Base-by-base conservation (phyloP, 2,113 vertebrate species). In the Oncorhynchus nerka region DNA sequence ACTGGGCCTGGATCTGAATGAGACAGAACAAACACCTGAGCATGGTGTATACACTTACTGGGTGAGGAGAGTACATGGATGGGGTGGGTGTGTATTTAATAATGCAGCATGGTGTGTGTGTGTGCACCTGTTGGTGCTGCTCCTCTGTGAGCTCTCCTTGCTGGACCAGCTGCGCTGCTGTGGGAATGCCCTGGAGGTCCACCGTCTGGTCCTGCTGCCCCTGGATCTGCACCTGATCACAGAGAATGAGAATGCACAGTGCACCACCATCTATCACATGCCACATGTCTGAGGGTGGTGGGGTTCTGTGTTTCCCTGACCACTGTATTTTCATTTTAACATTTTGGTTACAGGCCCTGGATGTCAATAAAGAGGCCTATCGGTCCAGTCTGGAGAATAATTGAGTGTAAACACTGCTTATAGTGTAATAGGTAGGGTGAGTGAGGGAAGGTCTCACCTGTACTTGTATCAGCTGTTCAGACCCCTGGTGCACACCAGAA, bases 391-490 rank as follows among this genome's bases (percentile, higher is more conserved):
- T 45, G 39, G 39, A 45, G 9, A 45, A 45, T 45, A 45, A 45
- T 12, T 45, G 8, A 45, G 39, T 45, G 39, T 9, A 45, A 45
- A 45, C 39, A 15, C 5, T 26, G 11, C 26, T 28, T 67, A 13
- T 71, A 92, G 91, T 99, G 97, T 66, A 98, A 96, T 90, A 98
- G 97, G 16, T 55, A 15, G 59, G 5, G 59, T 62, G 59, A 16
- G n/a, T 62, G n/a, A 9, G 59, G 19, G 59, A n/a, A 34, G 15
- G 28, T 32, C 67, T 68, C 15, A 75, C 93, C 92, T 99, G 97
- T 67, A 98, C 97, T 90, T 98, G 97, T 79, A 98, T 97, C 1
- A 95, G 96, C 75, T 99, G 97, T 76, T 98, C 97, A 0, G 96
- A 89, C 26, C 94, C 94, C 76, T 96, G 96, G 75, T 98, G 96